Evolutionary conservation across 1,140 invertebrate genomes (phyloP).

Genomic region (Megalonaias nervosa): DNA sequence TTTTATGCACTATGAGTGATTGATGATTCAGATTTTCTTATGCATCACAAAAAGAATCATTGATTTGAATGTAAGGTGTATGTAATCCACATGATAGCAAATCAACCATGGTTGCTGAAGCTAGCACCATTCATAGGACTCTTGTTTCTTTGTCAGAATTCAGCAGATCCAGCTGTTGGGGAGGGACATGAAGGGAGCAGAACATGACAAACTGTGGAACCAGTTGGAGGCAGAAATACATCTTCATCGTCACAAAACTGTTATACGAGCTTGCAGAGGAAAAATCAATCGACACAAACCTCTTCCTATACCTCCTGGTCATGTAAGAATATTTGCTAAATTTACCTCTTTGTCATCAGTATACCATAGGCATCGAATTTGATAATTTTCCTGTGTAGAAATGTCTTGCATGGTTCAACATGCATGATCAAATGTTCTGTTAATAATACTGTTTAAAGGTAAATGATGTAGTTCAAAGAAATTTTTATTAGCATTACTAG

Average conservation of each 20-base stretch:
- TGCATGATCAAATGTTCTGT: too few relatives aligned
- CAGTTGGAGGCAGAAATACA: slow-evolving; percentile 90
- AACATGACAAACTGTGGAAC: slow-evolving; percentile 87
- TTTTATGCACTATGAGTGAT: too few relatives aligned
- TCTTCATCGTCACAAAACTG: slow-evolving; percentile 87
- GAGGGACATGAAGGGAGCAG: slow-evolving; percentile 81
- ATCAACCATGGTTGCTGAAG: too few relatives aligned
- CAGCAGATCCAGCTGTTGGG: slow-evolving; percentile 89
- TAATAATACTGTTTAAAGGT: too few relatives aligned
- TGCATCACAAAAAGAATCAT: neutral
- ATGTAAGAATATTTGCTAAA: slow-evolving; percentile 59
- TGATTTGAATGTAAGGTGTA: neutral
- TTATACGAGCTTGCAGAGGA: slow-evolving; percentile 76
- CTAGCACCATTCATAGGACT: too few relatives aligned
- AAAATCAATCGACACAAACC: slow-evolving; percentile 68
- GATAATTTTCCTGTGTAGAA: too few relatives aligned
- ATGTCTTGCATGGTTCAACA: too few relatives aligned
- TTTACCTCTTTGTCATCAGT: too few relatives aligned
- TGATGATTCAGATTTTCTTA: too few relatives aligned
- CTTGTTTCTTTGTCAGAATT: slow-evolving; percentile 75
- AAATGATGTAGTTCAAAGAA: too few relatives aligned
- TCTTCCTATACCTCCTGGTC: slow-evolving; percentile 71
- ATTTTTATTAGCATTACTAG: too few relatives aligned
- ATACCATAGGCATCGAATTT: too few relatives aligned
- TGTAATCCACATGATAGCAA: neutral